Base-by-base conservation (phyloP, 2,888 invertebrate genomes). In the Pollenia amentaria region DNA sequence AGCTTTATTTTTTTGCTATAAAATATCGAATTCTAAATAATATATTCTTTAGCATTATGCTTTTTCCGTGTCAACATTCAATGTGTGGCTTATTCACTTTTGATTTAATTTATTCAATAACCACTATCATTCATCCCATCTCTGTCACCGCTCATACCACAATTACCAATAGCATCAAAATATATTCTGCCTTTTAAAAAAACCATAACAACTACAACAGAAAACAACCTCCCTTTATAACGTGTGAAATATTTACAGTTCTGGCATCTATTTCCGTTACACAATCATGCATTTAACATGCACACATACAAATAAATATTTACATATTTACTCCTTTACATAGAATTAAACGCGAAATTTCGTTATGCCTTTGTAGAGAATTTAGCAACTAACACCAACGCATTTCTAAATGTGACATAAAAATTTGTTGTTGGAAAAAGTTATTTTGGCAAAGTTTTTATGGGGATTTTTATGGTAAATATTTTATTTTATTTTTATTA, bases 211-310 rank as follows among this genome's bases (percentile, higher is more conserved):
- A 29, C 29, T 29, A 29, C 29, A 48, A 2, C 3, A 11, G 42
- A 14, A 18, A 60, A 4, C 46, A 8, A 60, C 10, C 77, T 12
- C 51, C 57, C 51, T 14, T 14, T 65, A 72, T 42, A 48, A 55
- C 69, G 62, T 82, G 81, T 82, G 69, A 73, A 82, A 77, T 62
- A 69, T 82, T 85, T 75, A 78, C 85, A 85, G 75, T 85, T 82
- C 78, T 82, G 77, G 29, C 77, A 77, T 53, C 62, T 62, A 78
- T 73, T 78, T 84, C 75, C 79, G 40, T 72, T 55, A 81, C 29
- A 81, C 48, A 65, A 40, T 65, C 42, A 18, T 38, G 10, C 53
- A 65, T 46, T 9, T 14, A 16, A 42, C 18, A 62, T 12, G n/a
- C 16, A 18, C 14, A 12, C 16, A 53, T 8, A 40, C 8, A 40